Percentiles rank a stretch among this genome's conserved stretches.
phyloP scores from a whole-genome alignment of 1,140 invertebrate species.

The Solenopsis invicta region DNA sequence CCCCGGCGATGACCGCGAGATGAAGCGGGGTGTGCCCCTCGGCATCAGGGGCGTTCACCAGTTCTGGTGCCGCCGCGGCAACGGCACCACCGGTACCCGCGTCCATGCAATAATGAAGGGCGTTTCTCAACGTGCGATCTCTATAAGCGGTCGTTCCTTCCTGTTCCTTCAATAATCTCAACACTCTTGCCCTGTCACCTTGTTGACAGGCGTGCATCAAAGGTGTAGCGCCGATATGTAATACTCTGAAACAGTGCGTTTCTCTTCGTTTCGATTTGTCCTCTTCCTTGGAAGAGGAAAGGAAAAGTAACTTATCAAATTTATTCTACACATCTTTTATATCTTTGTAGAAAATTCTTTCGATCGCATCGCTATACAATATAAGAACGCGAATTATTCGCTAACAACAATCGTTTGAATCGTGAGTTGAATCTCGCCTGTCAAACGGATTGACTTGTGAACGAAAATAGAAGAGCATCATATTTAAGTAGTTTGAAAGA shows the following conservation, averaged over 20 bases:
- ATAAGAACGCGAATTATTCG: neutral
- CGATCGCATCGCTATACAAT: neutral
- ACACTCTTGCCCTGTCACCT: conserved; percentile 88
- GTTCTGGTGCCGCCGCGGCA: conserved; percentile 91
- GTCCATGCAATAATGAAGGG: conserved; percentile 97
- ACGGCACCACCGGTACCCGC: conserved; percentile 91
- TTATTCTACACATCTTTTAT: neutral
- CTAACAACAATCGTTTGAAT: conserved; percentile 7
- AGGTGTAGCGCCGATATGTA: conserved; percentile 89
- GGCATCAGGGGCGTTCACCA: conserved; percentile 94
- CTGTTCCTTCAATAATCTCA: conserved; percentile 87
- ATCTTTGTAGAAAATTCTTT: neutral
- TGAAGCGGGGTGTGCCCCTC: conserved; percentile 98
- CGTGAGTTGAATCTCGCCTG: neutral
- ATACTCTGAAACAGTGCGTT: conserved; percentile 79
- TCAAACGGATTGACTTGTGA: conserved; percentile 24
- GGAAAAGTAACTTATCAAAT: neutral
- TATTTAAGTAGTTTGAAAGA: conserved; percentile 38
- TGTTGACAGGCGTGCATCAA: conserved; percentile 97
- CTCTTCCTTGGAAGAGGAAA: neutral
- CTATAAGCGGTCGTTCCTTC: conserved; percentile 87
- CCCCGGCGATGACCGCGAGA: conserved; percentile 96
- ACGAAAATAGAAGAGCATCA: conserved; percentile 19
- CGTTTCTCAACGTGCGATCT: conserved; percentile 94
- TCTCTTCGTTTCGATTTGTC: neutral